Base-by-base conservation (phyloP, 2,888 invertebrate genomes). In the Sesia bembeciformis region DNA sequence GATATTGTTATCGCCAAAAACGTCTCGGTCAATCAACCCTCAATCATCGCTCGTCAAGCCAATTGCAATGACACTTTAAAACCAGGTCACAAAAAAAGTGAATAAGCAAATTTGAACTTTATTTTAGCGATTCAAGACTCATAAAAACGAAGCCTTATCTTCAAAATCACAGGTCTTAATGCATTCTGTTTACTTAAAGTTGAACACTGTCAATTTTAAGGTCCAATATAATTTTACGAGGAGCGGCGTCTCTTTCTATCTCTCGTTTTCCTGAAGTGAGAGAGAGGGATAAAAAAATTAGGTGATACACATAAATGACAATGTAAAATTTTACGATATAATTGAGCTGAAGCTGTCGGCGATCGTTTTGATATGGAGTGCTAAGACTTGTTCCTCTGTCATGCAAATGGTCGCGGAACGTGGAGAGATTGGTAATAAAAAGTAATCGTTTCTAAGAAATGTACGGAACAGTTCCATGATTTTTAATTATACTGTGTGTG, bases 281-380 rank as follows among this genome's bases (percentile, higher is more conserved):
- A n/a, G 66, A 78, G 63, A 49, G 72, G 65, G 78, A 76, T 42
- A 53, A 57, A 23, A 8, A 53, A 56, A 62, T 54, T 57, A 66
- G 62, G 77, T 73, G 78, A 75, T 78, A 76, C 70, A 76, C 66
- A 75, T 76, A 76, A 79, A 79, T 72, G 71, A 72, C 72, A 74
- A 65, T 77, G 76, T 83, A 74, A 85, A 82, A 72, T 81, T 86
- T 84, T 76, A 85, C 78, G 85, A 84, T 64, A 62, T 68, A 71
- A 72, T 70, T 60, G 56, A 56, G 52, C 52, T 23, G 46, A 46
- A 46, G 4, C 46, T 46, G 46, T 46, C 46, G 46, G 46, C 46
- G 23, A 8, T 8, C 46, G 46, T 46, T 46, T 46, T 60, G 62
- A 61, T 52, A 52, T 56, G 57, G 49, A 56, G 60, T 57, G 58